Evolutionary conservation across 2,113 vertebrate species (phyloP), one percentile per base, ranked within the genome.

Genomic region (Nymphicus hollandicus): DNA sequence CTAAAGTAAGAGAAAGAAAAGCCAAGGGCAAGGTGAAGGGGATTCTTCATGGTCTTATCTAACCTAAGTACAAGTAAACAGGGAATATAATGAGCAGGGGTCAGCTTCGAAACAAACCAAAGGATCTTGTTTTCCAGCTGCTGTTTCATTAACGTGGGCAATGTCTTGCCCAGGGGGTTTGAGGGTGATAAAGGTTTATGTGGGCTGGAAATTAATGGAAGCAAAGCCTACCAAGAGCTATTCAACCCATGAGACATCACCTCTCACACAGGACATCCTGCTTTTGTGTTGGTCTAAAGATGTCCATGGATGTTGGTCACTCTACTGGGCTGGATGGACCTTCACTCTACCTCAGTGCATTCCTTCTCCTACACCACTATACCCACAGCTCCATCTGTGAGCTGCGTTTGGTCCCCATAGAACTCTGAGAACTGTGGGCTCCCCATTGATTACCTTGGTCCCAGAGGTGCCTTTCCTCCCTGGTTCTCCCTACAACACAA

Each of bases 381-480:
- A 55, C 33, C n/a, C 63, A 33, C 52, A 66, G 17, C 79, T 80
- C 43, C 31, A n/a, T 50, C 58, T 16, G 25, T 4, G 28, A 52
- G 47, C 19, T 76, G 63, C 1, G 4, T 53, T 66, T 43, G 31
- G 17, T 61, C n/a, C 29, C 46, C 20, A 31, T 10, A 6, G 11
- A 31, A 56, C 29, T 41, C n/a, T 44, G 66, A 52, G 63, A 72
- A 17, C 4, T 19, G 28, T 10, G 56, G 35, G 43, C 23, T 92
- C 47, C 35, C 53, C 24, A 5, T 23, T 14, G 64, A 25, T 91
- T 95, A 98, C 98, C 98, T 97, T 97, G 4, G 60, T 44, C 83
- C 98, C 98, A 58, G 56, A 64, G 24, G 97, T 95, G 81, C 98
- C 98, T 91, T 97, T 98, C 24, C 44, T 28, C 89, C 98, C 98